Base-by-base conservation (phyloP, 2,888 invertebrate genomes). In the Hydrotaea diabolus region DNA sequence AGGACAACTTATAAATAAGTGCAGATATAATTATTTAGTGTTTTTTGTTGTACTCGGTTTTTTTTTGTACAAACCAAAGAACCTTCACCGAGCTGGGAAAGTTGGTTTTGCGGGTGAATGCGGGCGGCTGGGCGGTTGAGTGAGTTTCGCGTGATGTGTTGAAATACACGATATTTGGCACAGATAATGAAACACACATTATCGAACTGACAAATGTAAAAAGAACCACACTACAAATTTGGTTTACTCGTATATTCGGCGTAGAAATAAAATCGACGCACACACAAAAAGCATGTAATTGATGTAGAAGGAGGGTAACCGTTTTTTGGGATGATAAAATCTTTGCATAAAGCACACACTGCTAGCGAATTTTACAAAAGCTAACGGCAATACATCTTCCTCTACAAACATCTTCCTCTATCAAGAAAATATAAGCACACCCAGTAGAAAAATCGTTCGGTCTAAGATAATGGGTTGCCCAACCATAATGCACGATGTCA, bases 41-140 rank as follows among this genome's bases (percentile, higher is more conserved):
- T n/a, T 49, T 13, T 13, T 49, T 49, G 2, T 49, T 13, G 13
- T 49, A 49, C 49, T 49, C 15, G n/a, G 1, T 59, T 43, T 59
- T n/a, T n/a, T 9, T 39, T 59, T 5, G 8, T 39, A 57, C 49
- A 71, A 53, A 77, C 59, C 66, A 59, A 71, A 55, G 0, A 80
- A 77, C 80, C 83, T 83, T 83, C 73, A 77, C 80, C 80, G 69
- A 77, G 66, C 77, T n/a, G n/a, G n/a, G n/a, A n/a, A n/a, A n/a
- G 64, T 66, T 19, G 13, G 66, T 73, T 72, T 46, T n/a, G n/a
- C n/a, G n/a, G n/a, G n/a, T n/a, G n/a, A n/a, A n/a, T n/a, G n/a
- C 11, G 26, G 3, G 66, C 15, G 49, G 69, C 53, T 13, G 26
- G 21, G 8, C 53, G 5, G 19, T 17, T 53, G 17, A 11, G 57